Base-by-base conservation (phyloP, 2,113 vertebrate species). In the Chaenocephalus aceratus region DNA sequence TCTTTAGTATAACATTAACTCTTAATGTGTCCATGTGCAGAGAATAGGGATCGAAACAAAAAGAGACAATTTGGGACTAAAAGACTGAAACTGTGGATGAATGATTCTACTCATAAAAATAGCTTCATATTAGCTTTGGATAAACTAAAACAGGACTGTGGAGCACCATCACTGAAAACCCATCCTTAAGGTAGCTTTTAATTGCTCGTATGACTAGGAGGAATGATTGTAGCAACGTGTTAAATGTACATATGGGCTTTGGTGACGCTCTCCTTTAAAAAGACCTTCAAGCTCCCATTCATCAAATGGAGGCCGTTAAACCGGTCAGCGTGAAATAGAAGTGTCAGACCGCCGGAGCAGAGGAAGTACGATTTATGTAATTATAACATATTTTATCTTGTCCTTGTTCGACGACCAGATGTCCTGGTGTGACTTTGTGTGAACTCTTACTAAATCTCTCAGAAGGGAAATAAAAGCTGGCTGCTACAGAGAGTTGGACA, bases 391-490 rank as follows among this genome's bases (percentile, higher is more conserved):
- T 36, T 79, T 69, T 46, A 53, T 73, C 60, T 75, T 34, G 61
- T 56, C 58, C 54, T 71, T 53, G 70, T 53, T 74, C 18, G 7
- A 62, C 15, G 23, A 83, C 51, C 83, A 84, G 64, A 85, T 86
- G 83, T 59, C 79, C 79, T 54, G 10, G n/a, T 54, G 80, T 76
- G 56, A 74, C 79, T 67, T 18, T 34, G 69, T 65, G 62, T 66
- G 77, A 79, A 75, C 68, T 44, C 41, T 84, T 21, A 21, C 44
- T 66, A 65, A 64, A 86, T 84, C 76, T 79, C 57, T 45, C 79
- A 16, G 18, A 26, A 26, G 68, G 60, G 84, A 72, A 1, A 53
- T 30, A 83, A 51, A 58, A 34, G 53, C 48, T 54, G 30, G 23
- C 53, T 46, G 62, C 23, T 14, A 53, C 41, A 58, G 7, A 70